phyloP scores from a whole-genome alignment of 2,797 vertebrate genomes.

The Micropoecilia bifurca region DNA sequence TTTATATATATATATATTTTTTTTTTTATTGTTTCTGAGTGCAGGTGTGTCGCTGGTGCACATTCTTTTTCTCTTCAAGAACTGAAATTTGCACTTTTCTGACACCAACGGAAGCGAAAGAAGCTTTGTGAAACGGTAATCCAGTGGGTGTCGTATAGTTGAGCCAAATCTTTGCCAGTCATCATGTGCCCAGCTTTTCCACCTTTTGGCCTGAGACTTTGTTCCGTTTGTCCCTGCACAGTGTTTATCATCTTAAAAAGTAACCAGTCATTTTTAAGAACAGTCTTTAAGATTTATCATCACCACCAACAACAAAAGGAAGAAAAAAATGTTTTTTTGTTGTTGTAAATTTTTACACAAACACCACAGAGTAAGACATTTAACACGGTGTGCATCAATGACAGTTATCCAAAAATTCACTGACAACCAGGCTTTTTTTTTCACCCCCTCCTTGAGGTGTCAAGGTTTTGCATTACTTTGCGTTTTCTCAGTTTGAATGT shows the following conservation, averaged over 20 bases:
- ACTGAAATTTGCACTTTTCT: constrained; percentile 25
- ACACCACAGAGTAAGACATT: constrained; percentile 11
- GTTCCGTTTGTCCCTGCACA: constrained; percentile 21
- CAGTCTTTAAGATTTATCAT: neutral
- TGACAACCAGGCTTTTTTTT: neutral
- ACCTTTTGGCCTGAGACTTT: constrained; percentile 30
- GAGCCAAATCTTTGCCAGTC: constrained; percentile 24
- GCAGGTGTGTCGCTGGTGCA: constrained; percentile 29
- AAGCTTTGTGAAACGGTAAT: constrained; percentile 9
- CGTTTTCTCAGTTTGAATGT: constrained; percentile 6
- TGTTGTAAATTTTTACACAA: constrained; percentile 57
- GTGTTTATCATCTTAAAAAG: constrained; percentile 35
- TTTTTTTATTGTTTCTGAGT: constrained; percentile 20
- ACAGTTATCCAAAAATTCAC: constrained; percentile 10
- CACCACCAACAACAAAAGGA: neutral
- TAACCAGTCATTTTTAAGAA: constrained; percentile 8
- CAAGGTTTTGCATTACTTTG: constrained; percentile 10
- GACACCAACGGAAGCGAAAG: constrained; percentile 12
- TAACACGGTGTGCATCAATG: constrained; percentile 2
- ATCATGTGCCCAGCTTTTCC: constrained; percentile 33
- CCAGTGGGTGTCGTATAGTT: constrained; percentile 8
- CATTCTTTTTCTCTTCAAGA: constrained; percentile 21
- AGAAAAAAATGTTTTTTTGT: neutral
- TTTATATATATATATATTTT: neutral
- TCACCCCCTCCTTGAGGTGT: neutral